Evolutionary conservation across 2,888 invertebrate genomes (phyloP), one percentile per base, ranked within the genome.

Genomic region (Hedychridium roseum): DNA sequence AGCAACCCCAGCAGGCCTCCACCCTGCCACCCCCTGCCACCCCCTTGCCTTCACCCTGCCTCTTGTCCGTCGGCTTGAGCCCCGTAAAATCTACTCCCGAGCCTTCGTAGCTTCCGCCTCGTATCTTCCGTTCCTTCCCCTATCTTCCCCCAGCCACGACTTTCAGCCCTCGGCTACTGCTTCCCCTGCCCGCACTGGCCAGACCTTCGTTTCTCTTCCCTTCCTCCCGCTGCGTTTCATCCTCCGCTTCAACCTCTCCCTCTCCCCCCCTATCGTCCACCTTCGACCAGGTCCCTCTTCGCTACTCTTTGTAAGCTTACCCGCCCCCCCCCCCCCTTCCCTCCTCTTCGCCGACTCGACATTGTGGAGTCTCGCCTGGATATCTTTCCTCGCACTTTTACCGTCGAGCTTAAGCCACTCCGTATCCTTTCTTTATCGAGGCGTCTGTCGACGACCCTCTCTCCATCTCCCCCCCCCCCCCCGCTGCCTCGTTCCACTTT

Each of bases 101-200:
- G 57, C 54, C 50, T 49, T 53, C 53, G 34, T 60, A 54, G 50
- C 55, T 64, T 59, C 58, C 66, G 55, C 49, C 52, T 60, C 51
- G 55, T 60, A 58, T 56, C 66, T 66, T 54, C 54, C 60, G 26
- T n/a, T n/a, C n/a, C n/a, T n/a, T n/a, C n/a, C n/a, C n/a, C n/a
- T n/a, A n/a, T n/a, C n/a, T n/a, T 57, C 31, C 55, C 51, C 43
- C 49, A 52, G 45, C 50, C 50, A 43, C 44, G 47, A n/a, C 49
- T 42, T 47, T 31, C 31, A 36, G 32, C 36, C 46, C 20, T 31
- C 41, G n/a, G n/a, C n/a, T n/a, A n/a, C n/a, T n/a, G n/a, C n/a
- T n/a, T n/a, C n/a, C n/a, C n/a, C n/a, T n/a, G n/a, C 34, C 31
- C 47, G 7, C 20, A n/a, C 50, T 11, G 23, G 35, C 20, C 20